A percentile compares a stretch with the other conserved stretches of the same genome.
Conservation (phyloP, 2,888 invertebrate species). For the Rhamnusium bicolor region DNA sequence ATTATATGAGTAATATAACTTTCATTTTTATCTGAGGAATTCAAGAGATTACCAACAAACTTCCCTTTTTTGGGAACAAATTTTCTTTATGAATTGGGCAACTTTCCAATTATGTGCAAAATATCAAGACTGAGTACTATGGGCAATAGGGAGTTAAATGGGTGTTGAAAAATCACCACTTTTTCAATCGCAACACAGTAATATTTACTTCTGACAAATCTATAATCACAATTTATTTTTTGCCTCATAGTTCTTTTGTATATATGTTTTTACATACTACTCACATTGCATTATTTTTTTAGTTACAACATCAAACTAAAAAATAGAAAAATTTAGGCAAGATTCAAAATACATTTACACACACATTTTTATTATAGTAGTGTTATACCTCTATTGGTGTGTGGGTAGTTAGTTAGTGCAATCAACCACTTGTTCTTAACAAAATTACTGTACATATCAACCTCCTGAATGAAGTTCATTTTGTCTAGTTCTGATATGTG, state of each 20-base stretch:
- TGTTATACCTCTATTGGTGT: not conserved
- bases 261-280: too few species aligned
- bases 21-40: too few species aligned
- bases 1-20: too few species aligned
- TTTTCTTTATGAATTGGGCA: too few species aligned
- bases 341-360: not conserved
- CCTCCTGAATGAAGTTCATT: too few species aligned
- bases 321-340: not conserved
- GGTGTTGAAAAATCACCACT: not conserved
- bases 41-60: too few species aligned
- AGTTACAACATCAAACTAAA: conserved; percentile 4
- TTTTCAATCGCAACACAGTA: not conserved
- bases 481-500: too few species aligned
- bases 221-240: not conserved
- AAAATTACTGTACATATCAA: too few species aligned
- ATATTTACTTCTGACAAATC: not conserved
- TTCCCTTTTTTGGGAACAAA: too few species aligned
- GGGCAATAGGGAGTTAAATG: not conserved
- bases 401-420: not conserved
- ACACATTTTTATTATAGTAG: not conserved
- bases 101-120: not conserved
- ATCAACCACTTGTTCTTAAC: too few species aligned
- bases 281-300: not conserved
- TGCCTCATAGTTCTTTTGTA: too few species aligned
- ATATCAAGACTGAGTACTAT: not conserved